A percentile compares a stretch with the other conserved stretches of the same genome.
Evolutionary conservation across 2,797 vertebrate species (phyloP).

Genomic region (Perodicticus potto): DNA sequence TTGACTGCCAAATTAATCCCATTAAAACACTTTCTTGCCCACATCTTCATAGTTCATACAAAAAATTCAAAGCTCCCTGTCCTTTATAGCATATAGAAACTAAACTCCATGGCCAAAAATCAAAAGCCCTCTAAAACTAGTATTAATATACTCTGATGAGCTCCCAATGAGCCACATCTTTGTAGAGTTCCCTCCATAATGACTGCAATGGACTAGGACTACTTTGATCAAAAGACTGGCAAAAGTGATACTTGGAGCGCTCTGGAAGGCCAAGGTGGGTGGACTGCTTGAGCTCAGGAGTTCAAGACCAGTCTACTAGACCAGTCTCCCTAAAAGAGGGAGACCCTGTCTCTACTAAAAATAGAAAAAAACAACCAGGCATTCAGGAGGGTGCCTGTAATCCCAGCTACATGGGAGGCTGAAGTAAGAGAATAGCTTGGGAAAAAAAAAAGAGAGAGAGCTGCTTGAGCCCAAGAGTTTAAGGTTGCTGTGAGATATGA

Average conservation of each 20-base stretch:
- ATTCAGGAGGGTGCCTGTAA: too few relatives aligned
- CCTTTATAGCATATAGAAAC: background rate
- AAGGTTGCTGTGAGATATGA: too few relatives aligned
- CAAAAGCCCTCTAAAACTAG: slow-evolving; percentile 46
- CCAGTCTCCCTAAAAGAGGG: too few relatives aligned
- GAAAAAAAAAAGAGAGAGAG: too few relatives aligned
- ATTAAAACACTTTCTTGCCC: background rate
- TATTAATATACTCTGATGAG: background rate
- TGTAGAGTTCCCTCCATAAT: background rate
- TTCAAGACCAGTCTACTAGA: too few relatives aligned
- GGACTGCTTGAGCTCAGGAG: too few relatives aligned
- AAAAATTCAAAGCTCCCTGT: slow-evolving; percentile 31
- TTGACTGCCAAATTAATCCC: background rate
- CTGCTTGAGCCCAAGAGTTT: too few relatives aligned
- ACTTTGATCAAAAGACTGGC: background rate
- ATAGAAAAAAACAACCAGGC: too few relatives aligned
- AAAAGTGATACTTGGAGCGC: background rate
- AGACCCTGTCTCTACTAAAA: too few relatives aligned
- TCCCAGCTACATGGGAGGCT: too few relatives aligned
- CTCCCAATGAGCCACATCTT: background rate
- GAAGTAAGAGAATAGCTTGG: too few relatives aligned
- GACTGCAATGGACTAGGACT: background rate
- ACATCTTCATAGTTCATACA: background rate
- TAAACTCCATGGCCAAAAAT: background rate
- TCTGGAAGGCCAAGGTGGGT: too few relatives aligned